Percentiles rank a stretch among this genome's conserved stretches.
phyloP scores from a whole-genome alignment of 2,113 vertebrate genomes.

The Pelodiscus sinensis region DNA sequence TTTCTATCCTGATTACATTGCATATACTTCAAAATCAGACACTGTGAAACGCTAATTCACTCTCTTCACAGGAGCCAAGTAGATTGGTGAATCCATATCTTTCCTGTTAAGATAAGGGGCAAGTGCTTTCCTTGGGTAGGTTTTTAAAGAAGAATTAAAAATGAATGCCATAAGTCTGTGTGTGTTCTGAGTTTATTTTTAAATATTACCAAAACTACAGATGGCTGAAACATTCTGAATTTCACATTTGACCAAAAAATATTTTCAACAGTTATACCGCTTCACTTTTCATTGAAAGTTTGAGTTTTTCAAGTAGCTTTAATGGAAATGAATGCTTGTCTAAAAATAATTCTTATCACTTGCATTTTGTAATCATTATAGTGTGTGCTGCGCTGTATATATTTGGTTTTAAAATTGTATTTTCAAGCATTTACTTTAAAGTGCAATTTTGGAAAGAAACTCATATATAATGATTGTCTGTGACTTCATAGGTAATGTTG shows the following conservation, averaged over 20 bases:
- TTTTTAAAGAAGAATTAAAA: not conserved
- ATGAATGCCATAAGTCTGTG: not conserved
- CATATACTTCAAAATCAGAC: not conserved
- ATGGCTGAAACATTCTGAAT: not conserved
- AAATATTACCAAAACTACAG: not conserved
- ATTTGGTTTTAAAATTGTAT: not conserved
- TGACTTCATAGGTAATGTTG: not conserved
- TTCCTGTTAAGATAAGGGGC: not conserved
- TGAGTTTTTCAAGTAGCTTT: not conserved
- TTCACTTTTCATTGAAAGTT: not conserved
- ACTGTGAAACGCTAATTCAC: not conserved
- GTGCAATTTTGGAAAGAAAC: not conserved
- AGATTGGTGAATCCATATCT: not conserved
- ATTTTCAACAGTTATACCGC: not conserved
- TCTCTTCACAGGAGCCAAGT: not conserved
- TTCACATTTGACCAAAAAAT: not conserved
- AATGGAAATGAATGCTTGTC: not conserved
- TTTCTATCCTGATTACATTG: not conserved
- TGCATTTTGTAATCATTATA: not conserved
- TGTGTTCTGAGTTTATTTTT: not conserved
- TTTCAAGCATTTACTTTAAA: constrained; percentile 23
- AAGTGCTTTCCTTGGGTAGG: not conserved
- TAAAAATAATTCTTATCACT: not conserved
- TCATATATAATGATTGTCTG: not conserved
- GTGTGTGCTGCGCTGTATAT: not conserved